Conservation (phyloP, 2,888 invertebrate genomes). For the Sesia apiformis region DNA sequence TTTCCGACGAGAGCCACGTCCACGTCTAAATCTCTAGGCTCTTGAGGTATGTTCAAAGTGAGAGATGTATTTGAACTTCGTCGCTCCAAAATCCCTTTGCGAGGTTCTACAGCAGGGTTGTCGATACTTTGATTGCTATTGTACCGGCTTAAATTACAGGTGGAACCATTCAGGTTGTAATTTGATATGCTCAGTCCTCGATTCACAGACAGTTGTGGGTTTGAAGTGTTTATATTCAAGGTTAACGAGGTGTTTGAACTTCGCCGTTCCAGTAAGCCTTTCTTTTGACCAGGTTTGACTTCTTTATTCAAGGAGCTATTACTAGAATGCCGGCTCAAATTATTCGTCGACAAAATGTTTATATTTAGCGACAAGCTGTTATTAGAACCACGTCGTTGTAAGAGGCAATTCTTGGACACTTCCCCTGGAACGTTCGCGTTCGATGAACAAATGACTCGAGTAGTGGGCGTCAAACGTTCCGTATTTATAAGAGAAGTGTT, state of each 20-base stretch:
- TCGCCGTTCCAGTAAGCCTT: conserved; percentile 86
- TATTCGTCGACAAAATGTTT: conserved; percentile 76
- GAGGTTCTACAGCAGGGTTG: conserved; percentile 38
- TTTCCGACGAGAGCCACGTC: conserved; percentile 51
- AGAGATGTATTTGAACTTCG: conserved; percentile 89
- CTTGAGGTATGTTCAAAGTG: conserved; percentile 75
- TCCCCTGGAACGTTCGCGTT: conserved; percentile 57
- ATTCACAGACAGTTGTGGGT: conserved; percentile 62
- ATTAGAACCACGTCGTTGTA: conserved; percentile 89
- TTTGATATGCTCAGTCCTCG: conserved; percentile 65
- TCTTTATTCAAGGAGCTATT: conserved; percentile 72
- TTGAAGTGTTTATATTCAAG: conserved; percentile 76
- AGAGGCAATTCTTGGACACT: conserved; percentile 75
- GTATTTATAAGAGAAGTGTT: conserved; percentile 86
- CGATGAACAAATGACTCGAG: conserved; percentile 65
- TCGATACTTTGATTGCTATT: conserved; percentile 68
- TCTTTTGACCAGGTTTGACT: conserved; percentile 60
- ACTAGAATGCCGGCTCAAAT: conserved; percentile 71
- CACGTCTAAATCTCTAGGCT: conserved; percentile 61
- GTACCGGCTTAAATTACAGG: conserved; percentile 61
- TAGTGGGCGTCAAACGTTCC: conserved; percentile 52
- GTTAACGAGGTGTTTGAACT: conserved; percentile 94
- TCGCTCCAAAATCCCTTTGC: conserved; percentile 81
- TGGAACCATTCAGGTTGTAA: conserved; percentile 66
- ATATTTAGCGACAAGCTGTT: conserved; percentile 90